Percentiles rank a stretch among this genome's conserved stretches.
phyloP scores from a whole-genome alignment of 2,888 invertebrate species.

The Apodemia mormo region DNA sequence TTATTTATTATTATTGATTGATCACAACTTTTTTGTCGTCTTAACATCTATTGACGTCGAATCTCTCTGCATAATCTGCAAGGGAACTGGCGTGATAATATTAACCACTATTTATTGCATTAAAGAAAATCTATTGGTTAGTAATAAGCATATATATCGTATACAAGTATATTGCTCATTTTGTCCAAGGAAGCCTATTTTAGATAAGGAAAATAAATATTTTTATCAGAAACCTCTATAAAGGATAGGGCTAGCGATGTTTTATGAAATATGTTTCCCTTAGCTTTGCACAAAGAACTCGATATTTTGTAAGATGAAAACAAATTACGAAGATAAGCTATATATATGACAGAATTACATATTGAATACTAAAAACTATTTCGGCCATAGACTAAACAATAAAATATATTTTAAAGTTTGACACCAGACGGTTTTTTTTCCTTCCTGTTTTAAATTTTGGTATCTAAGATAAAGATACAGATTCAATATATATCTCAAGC shows the following conservation, averaged over 20 bases:
- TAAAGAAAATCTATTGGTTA: not conserved
- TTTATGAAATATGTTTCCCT: slow-evolving; percentile 3
- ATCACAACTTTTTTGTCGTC: too few relatives aligned
- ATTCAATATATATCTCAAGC: too few relatives aligned
- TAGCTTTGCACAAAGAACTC: not conserved
- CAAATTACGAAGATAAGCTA: not conserved
- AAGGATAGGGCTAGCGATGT: slow-evolving; percentile 5
- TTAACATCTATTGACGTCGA: too few relatives aligned
- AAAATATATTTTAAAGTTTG: too few relatives aligned
- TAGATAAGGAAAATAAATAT: slow-evolving; percentile 18
- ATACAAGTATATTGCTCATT: slow-evolving; percentile 13
- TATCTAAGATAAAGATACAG: too few relatives aligned
- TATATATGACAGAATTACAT: not conserved
- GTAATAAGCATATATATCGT: not conserved
- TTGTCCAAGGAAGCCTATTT: slow-evolving; percentile 7
- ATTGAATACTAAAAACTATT: too few relatives aligned
- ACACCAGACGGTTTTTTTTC: too few relatives aligned
- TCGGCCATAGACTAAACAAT: too few relatives aligned
- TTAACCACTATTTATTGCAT: not conserved
- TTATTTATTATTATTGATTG: too few relatives aligned
- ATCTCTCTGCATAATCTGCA: too few relatives aligned
- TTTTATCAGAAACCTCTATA: slow-evolving; percentile 14
- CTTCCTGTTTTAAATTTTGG: too few relatives aligned
- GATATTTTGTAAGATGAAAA: not conserved
- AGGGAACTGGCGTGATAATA: too few relatives aligned